Conservation (phyloP, 2,888 invertebrate species). For the Andrena chrysosceles region DNA sequence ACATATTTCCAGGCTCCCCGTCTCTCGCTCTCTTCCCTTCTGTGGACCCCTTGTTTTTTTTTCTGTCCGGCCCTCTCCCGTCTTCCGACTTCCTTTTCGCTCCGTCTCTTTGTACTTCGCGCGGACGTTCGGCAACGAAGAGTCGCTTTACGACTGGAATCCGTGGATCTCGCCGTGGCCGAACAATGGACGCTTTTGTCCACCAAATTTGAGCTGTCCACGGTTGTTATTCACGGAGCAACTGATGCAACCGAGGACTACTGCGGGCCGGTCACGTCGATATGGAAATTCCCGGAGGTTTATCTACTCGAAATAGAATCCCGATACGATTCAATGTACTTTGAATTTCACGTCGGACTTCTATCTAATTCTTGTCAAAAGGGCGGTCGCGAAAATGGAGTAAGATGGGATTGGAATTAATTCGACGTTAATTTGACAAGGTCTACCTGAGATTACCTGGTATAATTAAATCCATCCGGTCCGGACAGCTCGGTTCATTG, state of each 20-base stretch:
- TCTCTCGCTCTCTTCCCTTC: slow-evolving; percentile 17
- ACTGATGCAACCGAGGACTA: slow-evolving; percentile 4
- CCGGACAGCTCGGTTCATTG: not conserved
- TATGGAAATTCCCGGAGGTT: not conserved
- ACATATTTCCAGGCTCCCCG: slow-evolving; percentile 48
- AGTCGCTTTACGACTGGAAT: slow-evolving; percentile 58
- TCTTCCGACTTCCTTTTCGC: slow-evolving; percentile 51
- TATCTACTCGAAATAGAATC: not conserved
- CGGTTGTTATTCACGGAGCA: slow-evolving; percentile 29
- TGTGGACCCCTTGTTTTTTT: slow-evolving; percentile 63
- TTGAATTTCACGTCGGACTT: too few species aligned
- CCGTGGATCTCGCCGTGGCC: slow-evolving; percentile 48
- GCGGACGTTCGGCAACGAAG: slow-evolving; percentile 57
- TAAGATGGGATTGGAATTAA: not conserved
- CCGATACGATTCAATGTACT: not conserved
- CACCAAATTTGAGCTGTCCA: slow-evolving; percentile 30
- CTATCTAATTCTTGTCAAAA: too few species aligned
- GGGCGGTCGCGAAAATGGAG: too few species aligned
- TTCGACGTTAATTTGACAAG: too few species aligned
- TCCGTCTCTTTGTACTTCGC: slow-evolving; percentile 46
- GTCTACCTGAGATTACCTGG: not conserved
- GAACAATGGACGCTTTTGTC: slow-evolving; percentile 69
- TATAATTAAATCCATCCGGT: not conserved
- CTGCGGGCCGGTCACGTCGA: not conserved
- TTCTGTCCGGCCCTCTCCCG: slow-evolving; percentile 26